Conservation (phyloP, 64 coral and sea anemone genomes). For the Astreopora myriophthalma region DNA sequence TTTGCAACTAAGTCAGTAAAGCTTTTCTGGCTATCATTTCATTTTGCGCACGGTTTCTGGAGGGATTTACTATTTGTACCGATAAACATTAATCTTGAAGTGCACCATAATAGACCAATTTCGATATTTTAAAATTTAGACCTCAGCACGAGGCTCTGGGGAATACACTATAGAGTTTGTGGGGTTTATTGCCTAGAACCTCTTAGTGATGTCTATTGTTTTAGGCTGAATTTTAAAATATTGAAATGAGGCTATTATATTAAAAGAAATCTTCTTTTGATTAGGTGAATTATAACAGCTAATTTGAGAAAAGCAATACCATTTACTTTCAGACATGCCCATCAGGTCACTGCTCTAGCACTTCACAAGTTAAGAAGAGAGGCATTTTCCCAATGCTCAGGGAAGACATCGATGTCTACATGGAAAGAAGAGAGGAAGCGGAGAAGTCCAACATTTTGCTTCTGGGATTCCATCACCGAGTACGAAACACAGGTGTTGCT, state of each 20-base stretch:
- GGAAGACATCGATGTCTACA: slow-evolving; percentile 22
- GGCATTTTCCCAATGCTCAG: slow-evolving; percentile 30
- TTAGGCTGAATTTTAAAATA: too few species aligned
- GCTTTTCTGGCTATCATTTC: not conserved
- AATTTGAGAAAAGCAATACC: not conserved
- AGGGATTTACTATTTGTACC: not conserved
- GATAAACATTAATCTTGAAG: not conserved
- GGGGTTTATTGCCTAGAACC: too few species aligned
- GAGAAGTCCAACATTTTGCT: slow-evolving; percentile 52
- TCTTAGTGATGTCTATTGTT: too few species aligned
- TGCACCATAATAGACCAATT: not conserved
- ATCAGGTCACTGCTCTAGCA: slow-evolving; percentile 43
- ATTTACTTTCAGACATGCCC: slow-evolving; percentile 56
- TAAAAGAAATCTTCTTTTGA: not conserved
- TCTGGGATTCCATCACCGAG: not conserved
- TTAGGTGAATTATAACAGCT: not conserved
- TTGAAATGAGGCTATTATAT: too few species aligned
- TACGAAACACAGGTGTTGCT: not conserved
- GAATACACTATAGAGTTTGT: too few species aligned
- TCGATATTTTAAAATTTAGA: too few species aligned
- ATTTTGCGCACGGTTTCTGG: not conserved
- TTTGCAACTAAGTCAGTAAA: not conserved
- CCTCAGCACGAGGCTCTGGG: too few species aligned
- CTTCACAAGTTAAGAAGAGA: slow-evolving; percentile 40
- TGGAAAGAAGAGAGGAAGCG: slow-evolving; percentile 37